Percentiles rank a stretch among this genome's conserved stretches.
Conservation (phyloP, 2,113 vertebrate species). For the Tretioscincus oriximinensis region DNA sequence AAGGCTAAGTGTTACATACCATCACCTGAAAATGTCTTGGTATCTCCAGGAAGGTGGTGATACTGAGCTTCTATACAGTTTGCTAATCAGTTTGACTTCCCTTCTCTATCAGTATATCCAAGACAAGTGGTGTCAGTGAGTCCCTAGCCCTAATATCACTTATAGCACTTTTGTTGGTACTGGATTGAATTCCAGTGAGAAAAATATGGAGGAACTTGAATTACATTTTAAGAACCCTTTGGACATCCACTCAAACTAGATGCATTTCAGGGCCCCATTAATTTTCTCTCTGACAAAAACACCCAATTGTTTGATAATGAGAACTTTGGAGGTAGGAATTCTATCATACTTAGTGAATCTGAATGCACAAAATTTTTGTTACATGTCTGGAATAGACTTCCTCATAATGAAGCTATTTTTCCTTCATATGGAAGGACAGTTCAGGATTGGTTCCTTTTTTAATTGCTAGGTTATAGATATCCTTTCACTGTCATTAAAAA, state of each 20-base stretch:
- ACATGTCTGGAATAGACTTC: neutral
- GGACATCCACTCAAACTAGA: neutral
- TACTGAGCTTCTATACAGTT: slow-evolving; percentile 19
- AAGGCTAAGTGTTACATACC: slow-evolving; percentile 36
- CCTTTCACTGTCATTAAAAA: neutral
- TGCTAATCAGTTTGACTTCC: slow-evolving; percentile 31
- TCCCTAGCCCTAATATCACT: slow-evolving; percentile 9
- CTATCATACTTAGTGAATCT: neutral
- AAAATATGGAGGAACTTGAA: neutral
- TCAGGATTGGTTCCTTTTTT: neutral
- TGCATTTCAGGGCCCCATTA: neutral
- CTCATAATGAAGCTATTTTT: neutral
- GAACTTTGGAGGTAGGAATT: neutral
- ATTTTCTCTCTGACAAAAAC: neutral
- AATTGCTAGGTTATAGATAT: neutral
- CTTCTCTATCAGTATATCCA: slow-evolving; percentile 9
- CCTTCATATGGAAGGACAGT: neutral
- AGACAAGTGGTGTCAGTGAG: neutral
- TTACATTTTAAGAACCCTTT: neutral
- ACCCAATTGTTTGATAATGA: neutral
- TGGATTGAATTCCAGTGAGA: neutral
- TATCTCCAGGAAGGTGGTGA: slow-evolving; percentile 9
- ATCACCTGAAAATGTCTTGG: slow-evolving; percentile 22
- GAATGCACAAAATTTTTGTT: neutral
- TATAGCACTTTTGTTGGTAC: slow-evolving; percentile 1